Percentiles rank a stretch among this genome's conserved stretches.
phyloP scores from a whole-genome alignment of 2,888 invertebrate genomes.

The Polydrusus cervinus region DNA sequence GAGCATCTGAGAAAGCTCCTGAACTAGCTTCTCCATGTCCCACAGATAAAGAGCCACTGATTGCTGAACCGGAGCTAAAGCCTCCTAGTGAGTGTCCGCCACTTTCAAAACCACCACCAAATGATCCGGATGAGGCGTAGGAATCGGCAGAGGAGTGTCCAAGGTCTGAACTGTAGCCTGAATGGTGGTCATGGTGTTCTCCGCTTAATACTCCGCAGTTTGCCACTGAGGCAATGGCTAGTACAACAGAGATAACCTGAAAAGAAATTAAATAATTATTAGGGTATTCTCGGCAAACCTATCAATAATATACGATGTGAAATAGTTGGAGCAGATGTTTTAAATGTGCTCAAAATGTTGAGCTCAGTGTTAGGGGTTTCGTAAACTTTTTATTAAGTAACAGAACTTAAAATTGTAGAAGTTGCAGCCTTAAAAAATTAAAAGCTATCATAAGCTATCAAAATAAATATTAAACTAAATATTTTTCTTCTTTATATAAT shows the following conservation, averaged over 20 bases:
- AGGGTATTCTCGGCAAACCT: neutral
- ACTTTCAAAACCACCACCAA: constrained; percentile 14
- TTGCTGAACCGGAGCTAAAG: constrained; percentile 17
- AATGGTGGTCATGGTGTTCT: constrained; percentile 58
- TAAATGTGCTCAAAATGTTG: too few relatives aligned
- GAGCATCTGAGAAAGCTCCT: constrained; percentile 15
- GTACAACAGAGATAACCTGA: constrained; percentile 58
- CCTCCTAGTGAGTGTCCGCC: constrained; percentile 7
- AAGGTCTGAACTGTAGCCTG: constrained; percentile 56
- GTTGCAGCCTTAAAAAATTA: too few relatives aligned
- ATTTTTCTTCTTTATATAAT: too few relatives aligned
- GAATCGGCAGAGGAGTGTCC: constrained; percentile 40
- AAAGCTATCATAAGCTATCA: too few relatives aligned
- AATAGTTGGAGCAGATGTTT: too few relatives aligned
- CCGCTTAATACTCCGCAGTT: constrained; percentile 61
- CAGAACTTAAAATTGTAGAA: too few relatives aligned
- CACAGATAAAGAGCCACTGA: constrained; percentile 26
- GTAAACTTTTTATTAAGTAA: too few relatives aligned
- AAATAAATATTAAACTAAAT: too few relatives aligned
- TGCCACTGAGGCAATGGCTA: constrained; percentile 58
- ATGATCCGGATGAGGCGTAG: constrained; percentile 21
- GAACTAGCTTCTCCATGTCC: constrained; percentile 35
- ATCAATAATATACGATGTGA: too few relatives aligned
- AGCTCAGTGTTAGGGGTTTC: too few relatives aligned
- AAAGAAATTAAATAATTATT: constrained; percentile 34